phyloP scores from a whole-genome alignment of 2,113 vertebrate genomes.

The rabbit (Oryctolagus cuniculus) region mOryCun1.1 NC_091440.1:4204001-4204500 shows the following conservation, averaged over 20 bases:
- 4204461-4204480: neutral
- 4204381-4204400: neutral
- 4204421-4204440: neutral
- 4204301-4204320: too few species aligned
- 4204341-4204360: neutral
- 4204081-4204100: too few species aligned
- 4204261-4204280: too few species aligned
- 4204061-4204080: too few species aligned
- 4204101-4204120: too few species aligned
- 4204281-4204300: neutral
- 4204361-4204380: rapidly evolving
- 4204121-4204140: neutral
- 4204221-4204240: rapidly evolving
- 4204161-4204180: rapidly evolving
- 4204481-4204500: neutral
- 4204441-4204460: rapidly evolving
- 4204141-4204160: neutral
- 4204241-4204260: too few species aligned
- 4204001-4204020: too few species aligned
- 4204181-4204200: too few species aligned
- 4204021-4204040: too few species aligned
- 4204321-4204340: too few species aligned
- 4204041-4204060: too few species aligned
- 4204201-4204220: rapidly evolving
- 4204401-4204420: neutral